A percentile compares a stretch with the other conserved stretches of the same genome.
Evolutionary conservation across 1,140 invertebrate genomes (phyloP).

Genomic region (Idris sp.): DNA sequence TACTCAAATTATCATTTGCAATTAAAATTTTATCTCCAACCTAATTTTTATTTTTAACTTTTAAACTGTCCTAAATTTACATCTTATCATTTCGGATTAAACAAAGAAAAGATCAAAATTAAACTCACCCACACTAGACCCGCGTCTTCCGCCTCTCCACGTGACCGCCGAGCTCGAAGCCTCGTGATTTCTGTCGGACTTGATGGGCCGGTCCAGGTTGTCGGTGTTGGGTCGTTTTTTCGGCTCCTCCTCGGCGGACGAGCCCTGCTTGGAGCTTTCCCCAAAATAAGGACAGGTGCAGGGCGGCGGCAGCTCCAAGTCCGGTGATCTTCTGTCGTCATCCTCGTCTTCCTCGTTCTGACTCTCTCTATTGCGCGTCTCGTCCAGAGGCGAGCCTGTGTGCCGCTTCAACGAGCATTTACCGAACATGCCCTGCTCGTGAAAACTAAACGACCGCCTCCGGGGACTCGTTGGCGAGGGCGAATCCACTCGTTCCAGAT

Average conservation of each 20-base stretch:
- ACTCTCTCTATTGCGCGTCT: conserved; percentile 29
- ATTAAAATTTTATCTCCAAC: too few species aligned
- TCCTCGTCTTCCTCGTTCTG: conserved; percentile 70
- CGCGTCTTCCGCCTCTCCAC: conserved; percentile 69
- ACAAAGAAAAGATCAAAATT: too few species aligned
- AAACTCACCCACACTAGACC: conserved; percentile 68
- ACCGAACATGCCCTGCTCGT: conserved; percentile 66
- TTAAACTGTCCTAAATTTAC: too few species aligned
- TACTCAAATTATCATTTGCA: too few species aligned
- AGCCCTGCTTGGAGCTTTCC: conserved; percentile 78
- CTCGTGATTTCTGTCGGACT: conserved; percentile 42
- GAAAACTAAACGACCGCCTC: conserved; percentile 78
- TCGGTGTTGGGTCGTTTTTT: conserved; percentile 50
- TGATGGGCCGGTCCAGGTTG: conserved; percentile 3
- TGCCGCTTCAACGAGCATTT: conserved; percentile 47
- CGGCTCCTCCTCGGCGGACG: conserved; percentile 74
- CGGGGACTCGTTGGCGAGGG: conserved; percentile 68
- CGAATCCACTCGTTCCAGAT: conserved; percentile 68
- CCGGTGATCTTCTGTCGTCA: conserved; percentile 4
- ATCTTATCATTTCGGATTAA: too few species aligned
- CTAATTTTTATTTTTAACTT: too few species aligned
- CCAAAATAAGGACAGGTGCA: conserved; percentile 89
- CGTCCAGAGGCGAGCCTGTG: conserved; percentile 15
- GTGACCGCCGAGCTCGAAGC: conserved; percentile 66
- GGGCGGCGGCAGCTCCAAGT: conserved; percentile 80